A percentile compares a stretch with the other conserved stretches of the same genome.
Evolutionary conservation across 2,888 invertebrate genomes (phyloP).

Genomic region (Habrosyne pyritoides): DNA sequence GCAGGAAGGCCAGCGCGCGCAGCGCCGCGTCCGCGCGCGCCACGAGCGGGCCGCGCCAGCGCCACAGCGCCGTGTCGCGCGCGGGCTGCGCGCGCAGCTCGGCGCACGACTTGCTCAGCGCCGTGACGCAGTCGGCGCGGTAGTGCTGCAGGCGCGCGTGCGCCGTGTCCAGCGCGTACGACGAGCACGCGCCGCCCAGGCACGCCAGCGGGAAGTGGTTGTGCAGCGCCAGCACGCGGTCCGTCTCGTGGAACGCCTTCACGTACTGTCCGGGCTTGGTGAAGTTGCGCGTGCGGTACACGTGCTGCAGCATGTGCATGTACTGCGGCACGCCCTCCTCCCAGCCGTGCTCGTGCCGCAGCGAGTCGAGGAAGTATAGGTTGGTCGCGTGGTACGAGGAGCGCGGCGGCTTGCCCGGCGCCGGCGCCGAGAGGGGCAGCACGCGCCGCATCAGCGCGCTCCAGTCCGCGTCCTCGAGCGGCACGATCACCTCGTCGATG

Average conservation of each 20-base stretch:
- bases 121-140: conserved; percentile 95
- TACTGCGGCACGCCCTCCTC: conserved; percentile 92
- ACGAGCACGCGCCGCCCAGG: conserved; percentile 92
- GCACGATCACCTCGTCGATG: conserved; percentile 98
- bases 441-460: conserved; percentile 89
- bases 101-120: conserved; percentile 92
- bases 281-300: conserved; percentile 94
- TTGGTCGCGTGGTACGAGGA: conserved; percentile 95
- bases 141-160: conserved; percentile 97
- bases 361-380: conserved; percentile 95
- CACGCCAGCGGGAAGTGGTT: conserved; percentile 97
- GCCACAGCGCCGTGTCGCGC: conserved; percentile 94
- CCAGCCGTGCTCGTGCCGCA: conserved; percentile 90
- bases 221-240: conserved; percentile 93
- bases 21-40: conserved; percentile 88
- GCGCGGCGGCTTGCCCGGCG: conserved; percentile 79
- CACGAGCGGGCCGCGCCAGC: conserved; percentile 91
- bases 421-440: conserved; percentile 85
- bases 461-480: conserved; percentile 90
- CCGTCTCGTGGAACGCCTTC: conserved; percentile 97
- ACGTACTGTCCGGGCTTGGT: conserved; percentile 97
- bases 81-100: conserved; percentile 92
- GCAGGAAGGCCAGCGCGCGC: conserved; percentile 88
- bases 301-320: conserved; percentile 97
- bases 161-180: conserved; percentile 91